phyloP scores from a whole-genome alignment of 2,113 vertebrate genomes.

The Azemiops feae region DNA sequence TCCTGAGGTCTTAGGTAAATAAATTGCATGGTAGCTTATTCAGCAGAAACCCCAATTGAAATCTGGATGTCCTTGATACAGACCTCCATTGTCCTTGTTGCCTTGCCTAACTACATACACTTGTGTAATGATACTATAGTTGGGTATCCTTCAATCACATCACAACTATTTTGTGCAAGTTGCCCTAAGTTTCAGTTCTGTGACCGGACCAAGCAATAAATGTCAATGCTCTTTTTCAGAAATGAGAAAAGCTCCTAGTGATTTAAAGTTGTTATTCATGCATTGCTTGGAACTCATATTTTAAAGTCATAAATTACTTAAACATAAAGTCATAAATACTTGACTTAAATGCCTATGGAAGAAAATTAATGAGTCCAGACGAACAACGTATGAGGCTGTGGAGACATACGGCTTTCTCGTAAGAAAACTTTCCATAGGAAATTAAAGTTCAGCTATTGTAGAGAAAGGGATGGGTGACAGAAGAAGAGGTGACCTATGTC shows the following conservation, averaged over 20 bases:
- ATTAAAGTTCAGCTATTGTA: neutral
- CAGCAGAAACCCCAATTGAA: neutral
- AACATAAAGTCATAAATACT: slow-evolving; percentile 35
- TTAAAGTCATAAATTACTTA: slow-evolving; percentile 35
- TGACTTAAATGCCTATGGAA: slow-evolving; percentile 15
- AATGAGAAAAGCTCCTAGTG: slow-evolving; percentile 13
- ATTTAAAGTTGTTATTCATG: slow-evolving; percentile 34
- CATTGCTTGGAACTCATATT: slow-evolving; percentile 29
- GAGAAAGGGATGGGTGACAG: neutral
- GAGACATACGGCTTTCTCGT: neutral
- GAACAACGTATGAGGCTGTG: neutral
- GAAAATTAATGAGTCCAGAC: slow-evolving; percentile 13
- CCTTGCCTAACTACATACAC: neutral
- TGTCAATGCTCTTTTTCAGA: slow-evolving; percentile 9
- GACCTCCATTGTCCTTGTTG: neutral
- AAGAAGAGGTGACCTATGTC: neutral
- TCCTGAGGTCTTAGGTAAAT: neutral
- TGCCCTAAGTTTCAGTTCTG: neutral
- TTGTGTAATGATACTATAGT: neutral
- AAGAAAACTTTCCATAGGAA: slow-evolving; percentile 14
- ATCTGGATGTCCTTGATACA: neutral
- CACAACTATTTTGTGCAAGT: neutral
- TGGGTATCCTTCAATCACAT: neutral
- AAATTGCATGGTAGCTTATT: neutral
- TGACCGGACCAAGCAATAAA: slow-evolving; percentile 15